Conservation (phyloP, 2,113 vertebrate species). For the Lepisosteus oculatus region DNA sequence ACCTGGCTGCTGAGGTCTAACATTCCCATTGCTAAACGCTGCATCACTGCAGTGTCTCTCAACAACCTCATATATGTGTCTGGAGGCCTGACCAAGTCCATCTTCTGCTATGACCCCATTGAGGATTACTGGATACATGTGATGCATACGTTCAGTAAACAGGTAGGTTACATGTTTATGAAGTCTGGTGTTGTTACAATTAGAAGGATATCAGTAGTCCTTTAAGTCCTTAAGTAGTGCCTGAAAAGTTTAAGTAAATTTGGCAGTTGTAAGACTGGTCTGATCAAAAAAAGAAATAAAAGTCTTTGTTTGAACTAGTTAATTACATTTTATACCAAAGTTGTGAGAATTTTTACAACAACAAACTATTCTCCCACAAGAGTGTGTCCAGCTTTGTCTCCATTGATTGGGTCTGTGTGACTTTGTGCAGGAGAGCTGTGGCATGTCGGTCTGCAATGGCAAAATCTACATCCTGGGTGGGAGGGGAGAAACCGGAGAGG, state of each 20-base stretch:
- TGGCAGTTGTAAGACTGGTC: no score
- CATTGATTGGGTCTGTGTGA: not conserved
- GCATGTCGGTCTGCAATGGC: conserved; percentile 97
- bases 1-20: conserved; percentile 89
- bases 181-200: not conserved
- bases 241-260: no score
- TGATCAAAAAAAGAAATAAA: no score
- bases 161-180: conserved; percentile 64
- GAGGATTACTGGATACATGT: conserved; percentile 98
- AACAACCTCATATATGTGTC: conserved; percentile 94
- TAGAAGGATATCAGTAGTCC: not conserved
- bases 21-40: conserved; percentile 95
- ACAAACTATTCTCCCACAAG: not conserved
- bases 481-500: conserved; percentile 87
- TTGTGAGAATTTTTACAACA: no score
- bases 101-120: conserved; percentile 93
- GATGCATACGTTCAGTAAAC: conserved; percentile 91
- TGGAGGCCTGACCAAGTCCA: conserved; percentile 92
- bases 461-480: conserved; percentile 97
- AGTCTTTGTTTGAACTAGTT: no score
- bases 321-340: no score
- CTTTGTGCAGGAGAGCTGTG: conserved; percentile 87
- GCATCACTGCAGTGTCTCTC: conserved; percentile 92
- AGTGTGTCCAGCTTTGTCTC: not conserved
- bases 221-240: no score